Conservation (phyloP, 1,140 invertebrate genomes). For the Diabrotica virgifera region DNA sequence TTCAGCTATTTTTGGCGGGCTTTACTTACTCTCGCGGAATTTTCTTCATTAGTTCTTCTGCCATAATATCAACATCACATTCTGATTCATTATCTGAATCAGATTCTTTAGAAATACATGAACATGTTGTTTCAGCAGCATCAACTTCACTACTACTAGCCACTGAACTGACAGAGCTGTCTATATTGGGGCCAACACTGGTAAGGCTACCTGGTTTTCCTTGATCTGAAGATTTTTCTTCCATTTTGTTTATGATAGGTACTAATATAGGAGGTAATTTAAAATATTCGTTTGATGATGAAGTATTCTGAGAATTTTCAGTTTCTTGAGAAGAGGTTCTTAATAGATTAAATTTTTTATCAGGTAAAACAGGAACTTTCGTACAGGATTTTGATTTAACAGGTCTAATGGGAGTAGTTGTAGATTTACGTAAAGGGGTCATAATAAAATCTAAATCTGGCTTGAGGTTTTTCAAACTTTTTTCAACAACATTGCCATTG, state of each 20-base stretch:
- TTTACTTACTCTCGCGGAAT: background rate
- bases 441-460: slow-evolving; percentile 44
- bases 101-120: slow-evolving; percentile 22
- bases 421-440: slow-evolving; percentile 36
- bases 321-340: slow-evolving; percentile 58
- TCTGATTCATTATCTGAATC: slow-evolving; percentile 27
- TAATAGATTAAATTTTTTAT: slow-evolving; percentile 34
- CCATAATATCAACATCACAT: background rate
- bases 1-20: too few species aligned
- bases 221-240: slow-evolving; percentile 31
- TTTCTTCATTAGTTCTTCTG: background rate
- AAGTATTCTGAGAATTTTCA: slow-evolving; percentile 51
- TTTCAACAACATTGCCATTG: slow-evolving; percentile 26
- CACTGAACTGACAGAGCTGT: slow-evolving; percentile 63
- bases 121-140: slow-evolving; percentile 23
- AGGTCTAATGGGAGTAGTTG: slow-evolving; percentile 1
- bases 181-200: slow-evolving; percentile 62
- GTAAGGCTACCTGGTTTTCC: slow-evolving; percentile 46
- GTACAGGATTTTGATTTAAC: slow-evolving; percentile 10
- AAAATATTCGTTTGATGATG: slow-evolving; percentile 51
- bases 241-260: slow-evolving; percentile 53
- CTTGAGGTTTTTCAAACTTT: slow-evolving; percentile 38
- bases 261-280: slow-evolving; percentile 68
- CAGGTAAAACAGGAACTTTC: slow-evolving; percentile 37
- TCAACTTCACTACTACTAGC: slow-evolving; percentile 34